These are phyloP conservation scores for Microplitis demolitor DNA, from an alignment of 1,140 invertebrate genomes.

Conservation along the genomic window DNA sequence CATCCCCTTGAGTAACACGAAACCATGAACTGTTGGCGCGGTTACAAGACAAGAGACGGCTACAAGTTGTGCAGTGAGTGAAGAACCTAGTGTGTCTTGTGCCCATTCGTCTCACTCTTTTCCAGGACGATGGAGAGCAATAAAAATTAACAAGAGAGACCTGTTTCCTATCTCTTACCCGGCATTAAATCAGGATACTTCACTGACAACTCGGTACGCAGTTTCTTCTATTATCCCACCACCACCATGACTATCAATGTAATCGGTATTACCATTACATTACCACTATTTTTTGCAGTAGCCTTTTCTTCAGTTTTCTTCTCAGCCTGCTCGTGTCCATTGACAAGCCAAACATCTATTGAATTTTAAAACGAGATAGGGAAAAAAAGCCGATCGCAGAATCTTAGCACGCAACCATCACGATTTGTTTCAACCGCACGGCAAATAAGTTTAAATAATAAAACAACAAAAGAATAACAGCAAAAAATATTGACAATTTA, in stretches of 20 bases:
- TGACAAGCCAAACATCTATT: constrained; percentile 7
- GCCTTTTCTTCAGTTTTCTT: too few species aligned
- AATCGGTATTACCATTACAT: not conserved
- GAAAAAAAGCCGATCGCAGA: too few species aligned
- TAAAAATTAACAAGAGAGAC: constrained; percentile 6
- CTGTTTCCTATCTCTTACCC: constrained; percentile 14
- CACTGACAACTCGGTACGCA: constrained; percentile 5
- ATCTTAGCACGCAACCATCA: too few species aligned
- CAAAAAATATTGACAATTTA: too few species aligned
- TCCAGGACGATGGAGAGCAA: not conserved
- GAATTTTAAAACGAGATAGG: too few species aligned
- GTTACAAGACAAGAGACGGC: constrained; percentile 6
- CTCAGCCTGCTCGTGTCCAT: too few species aligned
- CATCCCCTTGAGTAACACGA: constrained; percentile 11
- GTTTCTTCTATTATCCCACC: constrained; percentile 17
- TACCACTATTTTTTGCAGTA: not conserved
- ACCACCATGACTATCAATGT: too few species aligned
- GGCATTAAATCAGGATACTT: constrained; percentile 18
- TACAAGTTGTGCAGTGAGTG: not conserved
- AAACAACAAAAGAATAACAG: too few species aligned
- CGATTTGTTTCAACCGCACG: too few species aligned
- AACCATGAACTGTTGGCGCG: constrained; percentile 14
- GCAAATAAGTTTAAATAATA: too few species aligned
- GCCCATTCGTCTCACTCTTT: not conserved
- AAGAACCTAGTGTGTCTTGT: not conserved